Conservation (phyloP, 2,888 invertebrate genomes). For the Eupsilia transversa region DNA sequence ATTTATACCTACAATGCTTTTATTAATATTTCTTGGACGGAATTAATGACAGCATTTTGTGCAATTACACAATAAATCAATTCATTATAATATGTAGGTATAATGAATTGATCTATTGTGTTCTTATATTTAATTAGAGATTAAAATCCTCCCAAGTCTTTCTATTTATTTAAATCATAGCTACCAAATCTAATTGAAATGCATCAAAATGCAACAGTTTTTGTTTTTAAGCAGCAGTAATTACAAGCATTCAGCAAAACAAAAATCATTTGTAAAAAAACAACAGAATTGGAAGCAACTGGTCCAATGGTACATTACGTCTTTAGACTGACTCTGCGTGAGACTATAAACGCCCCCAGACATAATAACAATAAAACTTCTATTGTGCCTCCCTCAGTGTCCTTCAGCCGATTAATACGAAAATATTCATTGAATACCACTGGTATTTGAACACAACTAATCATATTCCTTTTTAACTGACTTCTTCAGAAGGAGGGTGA, state of each 20-base stretch:
- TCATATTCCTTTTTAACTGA: too few relatives aligned
- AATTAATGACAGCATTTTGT: constrained; percentile 5
- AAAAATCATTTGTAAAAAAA: neutral
- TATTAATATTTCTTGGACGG: constrained; percentile 18
- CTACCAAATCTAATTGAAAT: constrained; percentile 9
- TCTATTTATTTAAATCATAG: neutral
- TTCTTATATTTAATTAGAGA: constrained; percentile 22
- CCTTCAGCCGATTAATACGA: neutral
- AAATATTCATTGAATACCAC: neutral
- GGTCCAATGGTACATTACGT: neutral
- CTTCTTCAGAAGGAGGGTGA: neutral
- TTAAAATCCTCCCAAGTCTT: constrained; percentile 30
- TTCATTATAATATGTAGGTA: neutral
- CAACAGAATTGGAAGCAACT: neutral
- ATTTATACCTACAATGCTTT: neutral
- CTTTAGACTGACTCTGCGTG: neutral
- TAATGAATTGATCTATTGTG: too few relatives aligned
- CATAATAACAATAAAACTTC: neutral
- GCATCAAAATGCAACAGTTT: neutral
- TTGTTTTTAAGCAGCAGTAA: too few relatives aligned
- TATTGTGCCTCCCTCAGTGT: neutral
- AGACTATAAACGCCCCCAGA: neutral
- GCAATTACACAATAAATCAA: constrained; percentile 1
- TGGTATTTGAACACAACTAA: neutral
- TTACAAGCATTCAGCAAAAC: too few relatives aligned